Evolutionary conservation across 2,113 vertebrate species (phyloP).

Genomic region (Cettia cetti): DNA sequence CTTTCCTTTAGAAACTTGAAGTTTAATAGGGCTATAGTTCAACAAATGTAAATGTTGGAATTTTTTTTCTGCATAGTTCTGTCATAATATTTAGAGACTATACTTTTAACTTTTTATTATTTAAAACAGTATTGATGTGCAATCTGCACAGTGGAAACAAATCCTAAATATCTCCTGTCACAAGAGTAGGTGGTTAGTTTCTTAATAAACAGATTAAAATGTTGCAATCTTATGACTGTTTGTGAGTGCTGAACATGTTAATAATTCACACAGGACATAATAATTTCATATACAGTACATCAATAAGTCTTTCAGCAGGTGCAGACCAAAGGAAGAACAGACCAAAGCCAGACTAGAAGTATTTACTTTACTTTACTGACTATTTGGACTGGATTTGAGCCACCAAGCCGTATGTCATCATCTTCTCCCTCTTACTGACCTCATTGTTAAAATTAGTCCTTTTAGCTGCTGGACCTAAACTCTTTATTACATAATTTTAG

Average conservation of each 20-base stretch:
- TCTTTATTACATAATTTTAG: slow-evolving; percentile 44
- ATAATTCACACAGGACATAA: not conserved
- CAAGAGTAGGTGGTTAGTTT: not conserved
- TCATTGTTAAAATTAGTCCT: not conserved
- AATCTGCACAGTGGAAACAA: not conserved
- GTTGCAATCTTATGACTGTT: not conserved
- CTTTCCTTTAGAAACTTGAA: not conserved
- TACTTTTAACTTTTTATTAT: not conserved
- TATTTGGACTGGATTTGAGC: slow-evolving; percentile 46
- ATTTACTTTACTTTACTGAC: slow-evolving; percentile 14
- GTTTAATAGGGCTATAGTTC: not conserved
- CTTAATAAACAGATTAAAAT: not conserved
- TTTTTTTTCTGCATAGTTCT: not conserved
- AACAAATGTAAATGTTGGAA: not conserved
- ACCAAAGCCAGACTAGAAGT: slow-evolving; percentile 25
- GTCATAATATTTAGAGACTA: not conserved
- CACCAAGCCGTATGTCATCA: not conserved
- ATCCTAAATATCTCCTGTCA: not conserved
- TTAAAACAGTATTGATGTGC: not conserved
- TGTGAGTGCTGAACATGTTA: not conserved
- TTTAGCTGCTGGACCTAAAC: not conserved
- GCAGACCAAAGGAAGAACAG: not conserved
- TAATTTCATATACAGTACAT: not conserved
- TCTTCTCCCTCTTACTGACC: slow-evolving; percentile 22
- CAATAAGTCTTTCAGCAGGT: slow-evolving; percentile 47